Conservation (phyloP, 2,113 vertebrate genomes). For the Ciconia stormi region DNA sequence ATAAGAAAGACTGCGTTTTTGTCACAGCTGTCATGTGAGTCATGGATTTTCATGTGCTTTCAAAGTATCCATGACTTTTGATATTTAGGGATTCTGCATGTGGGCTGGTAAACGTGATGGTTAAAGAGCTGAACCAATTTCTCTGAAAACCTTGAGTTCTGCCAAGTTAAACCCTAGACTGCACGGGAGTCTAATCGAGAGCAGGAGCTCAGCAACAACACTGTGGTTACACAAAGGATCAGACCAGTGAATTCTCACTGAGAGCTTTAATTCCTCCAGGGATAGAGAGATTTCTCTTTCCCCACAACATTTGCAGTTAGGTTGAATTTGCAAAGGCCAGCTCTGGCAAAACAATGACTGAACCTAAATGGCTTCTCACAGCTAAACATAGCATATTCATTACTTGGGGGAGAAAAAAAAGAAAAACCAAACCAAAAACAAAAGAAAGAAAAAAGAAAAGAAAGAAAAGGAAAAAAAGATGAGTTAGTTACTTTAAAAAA, state of each 20-base stretch:
- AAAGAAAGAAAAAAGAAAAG: neutral
- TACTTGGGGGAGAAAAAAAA: neutral
- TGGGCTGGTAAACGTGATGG: constrained; percentile 57
- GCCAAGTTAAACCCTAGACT: constrained; percentile 61
- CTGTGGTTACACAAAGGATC: constrained; percentile 63
- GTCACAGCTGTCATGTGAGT: constrained; percentile 40
- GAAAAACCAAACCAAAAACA: no score
- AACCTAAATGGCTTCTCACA: neutral
- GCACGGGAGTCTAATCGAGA: constrained; percentile 57
- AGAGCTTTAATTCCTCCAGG: constrained; percentile 58
- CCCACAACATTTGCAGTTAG: constrained; percentile 8
- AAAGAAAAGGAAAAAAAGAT: rapidly evolving
- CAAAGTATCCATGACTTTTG: constrained; percentile 50
- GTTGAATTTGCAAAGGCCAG: neutral
- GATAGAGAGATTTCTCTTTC: constrained; percentile 37
- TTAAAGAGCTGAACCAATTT: constrained; percentile 62
- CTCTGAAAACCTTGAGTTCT: constrained; percentile 55
- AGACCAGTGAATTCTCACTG: constrained; percentile 32
- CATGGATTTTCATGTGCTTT: constrained; percentile 37
- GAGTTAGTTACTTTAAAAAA: neutral
- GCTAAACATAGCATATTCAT: neutral
- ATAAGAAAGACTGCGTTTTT: constrained; percentile 27
- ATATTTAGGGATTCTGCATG: constrained; percentile 55
- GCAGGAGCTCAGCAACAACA: constrained; percentile 59
- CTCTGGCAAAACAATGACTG: neutral